Evolutionary conservation across 1,140 invertebrate species (phyloP), one percentile per base, ranked within the genome.

Genomic region (Episyrphus balteatus): DNA sequence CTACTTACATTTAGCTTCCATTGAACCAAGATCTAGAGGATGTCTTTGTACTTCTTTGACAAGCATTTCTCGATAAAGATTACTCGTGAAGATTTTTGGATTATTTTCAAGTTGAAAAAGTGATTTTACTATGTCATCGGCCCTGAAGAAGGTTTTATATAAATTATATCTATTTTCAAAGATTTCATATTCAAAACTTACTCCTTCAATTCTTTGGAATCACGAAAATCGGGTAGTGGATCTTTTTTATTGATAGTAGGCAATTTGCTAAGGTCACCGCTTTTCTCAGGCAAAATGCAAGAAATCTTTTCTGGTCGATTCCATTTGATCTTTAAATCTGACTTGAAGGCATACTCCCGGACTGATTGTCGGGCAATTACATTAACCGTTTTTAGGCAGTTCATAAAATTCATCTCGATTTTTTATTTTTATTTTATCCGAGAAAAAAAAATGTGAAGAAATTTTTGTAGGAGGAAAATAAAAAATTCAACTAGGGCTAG

Each of bases 251-350:
- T 66, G 8, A 78, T 43, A 5, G 68, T 42, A 3, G 71, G 52
- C 33, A 74, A 41, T 32, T 73, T 49, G 37, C 61, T 59, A 7
- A 73, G 54, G 62, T 83, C 81, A 7, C 81, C 80, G 47, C 72
- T 77, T 57, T 75, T 76, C 51, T 70, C 61, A 2, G 76, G 72
- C 48, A 73, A 65, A 39, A 60, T 63, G 47, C 68, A 73, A 0
- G 73, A 57, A 43, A 78, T 68, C 62, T 76, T 76, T 49, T 72
- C 69, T 2, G 80, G 80, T 30, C 73, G 64, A 11, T 74, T 61
- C 80, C 80, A 82, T 71, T 78, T 76, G 30, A 82, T 79, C 60
- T 78, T 78, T 43, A 77, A 62, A 51, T 77, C 70, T n/a, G 71
- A 71, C 56, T 77, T 76, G 47, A 73, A 71, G 0, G 69, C 70